These are phyloP conservation scores for Tenthredo livida DNA, from an alignment of 2,888 invertebrate species.

Conservation along the genomic window DNA sequence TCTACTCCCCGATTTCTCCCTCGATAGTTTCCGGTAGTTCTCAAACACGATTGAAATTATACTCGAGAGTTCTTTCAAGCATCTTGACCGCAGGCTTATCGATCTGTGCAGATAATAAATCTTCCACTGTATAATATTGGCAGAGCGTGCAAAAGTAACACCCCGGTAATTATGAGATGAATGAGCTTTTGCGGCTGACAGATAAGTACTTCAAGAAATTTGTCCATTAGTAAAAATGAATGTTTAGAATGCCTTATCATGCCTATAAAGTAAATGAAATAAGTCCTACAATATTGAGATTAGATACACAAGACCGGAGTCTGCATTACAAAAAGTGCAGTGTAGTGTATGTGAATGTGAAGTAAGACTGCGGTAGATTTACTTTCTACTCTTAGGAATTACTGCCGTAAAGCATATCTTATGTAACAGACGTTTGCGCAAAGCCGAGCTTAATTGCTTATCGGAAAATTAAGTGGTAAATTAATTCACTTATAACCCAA, in stretches of 20 bases:
- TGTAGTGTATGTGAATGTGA: background rate
- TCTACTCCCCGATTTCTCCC: background rate
- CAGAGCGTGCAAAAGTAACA: background rate
- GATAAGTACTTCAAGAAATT: background rate
- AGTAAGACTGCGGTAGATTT: background rate
- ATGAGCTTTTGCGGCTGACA: background rate
- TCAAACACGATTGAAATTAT: background rate
- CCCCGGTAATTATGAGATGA: background rate
- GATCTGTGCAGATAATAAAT: background rate
- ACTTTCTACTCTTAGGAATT: background rate
- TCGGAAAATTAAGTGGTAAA: background rate
- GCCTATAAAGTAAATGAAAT: no score
- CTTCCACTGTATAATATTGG: background rate
- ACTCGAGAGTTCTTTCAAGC: background rate
- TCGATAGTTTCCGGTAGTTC: background rate
- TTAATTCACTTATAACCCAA: background rate
- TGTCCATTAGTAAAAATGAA: background rate
- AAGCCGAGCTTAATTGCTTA: background rate
- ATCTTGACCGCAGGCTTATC: background rate
- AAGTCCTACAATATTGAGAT: background rate
- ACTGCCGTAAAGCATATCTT: background rate
- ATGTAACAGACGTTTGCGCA: background rate
- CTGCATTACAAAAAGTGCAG: background rate
- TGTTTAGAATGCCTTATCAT: no score
- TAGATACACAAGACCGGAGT: background rate